Evolutionary conservation across 2,888 invertebrate species (phyloP).

Genomic region (Oithona nana): DNA sequence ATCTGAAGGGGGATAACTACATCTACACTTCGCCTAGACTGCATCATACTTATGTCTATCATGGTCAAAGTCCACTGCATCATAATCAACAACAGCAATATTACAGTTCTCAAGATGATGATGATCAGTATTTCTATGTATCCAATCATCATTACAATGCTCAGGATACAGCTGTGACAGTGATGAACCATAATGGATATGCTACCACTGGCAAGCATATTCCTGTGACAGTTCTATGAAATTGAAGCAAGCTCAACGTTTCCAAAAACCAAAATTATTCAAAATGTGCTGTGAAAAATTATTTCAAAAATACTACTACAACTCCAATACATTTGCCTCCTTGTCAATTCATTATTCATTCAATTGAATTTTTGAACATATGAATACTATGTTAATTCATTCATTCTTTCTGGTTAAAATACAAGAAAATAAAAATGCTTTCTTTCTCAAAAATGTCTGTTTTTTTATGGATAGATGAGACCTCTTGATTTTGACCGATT

Average conservation of each 20-base stretch:
- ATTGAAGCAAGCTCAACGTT: not conserved
- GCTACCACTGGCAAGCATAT: not conserved
- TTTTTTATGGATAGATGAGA: too few relatives aligned
- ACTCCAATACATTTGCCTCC: not conserved
- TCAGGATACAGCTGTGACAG: not conserved
- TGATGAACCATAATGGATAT: not conserved
- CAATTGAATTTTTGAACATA: too few relatives aligned
- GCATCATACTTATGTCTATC: not conserved
- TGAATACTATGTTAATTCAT: too few relatives aligned
- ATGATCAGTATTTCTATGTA: not conserved
- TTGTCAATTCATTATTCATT: too few relatives aligned
- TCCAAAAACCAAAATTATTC: not conserved
- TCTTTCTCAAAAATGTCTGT: too few relatives aligned
- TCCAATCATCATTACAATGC: not conserved
- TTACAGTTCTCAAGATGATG: not conserved
- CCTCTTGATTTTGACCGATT: too few relatives aligned
- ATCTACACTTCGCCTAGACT: not conserved
- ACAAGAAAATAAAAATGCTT: too few relatives aligned
- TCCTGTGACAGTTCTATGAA: not conserved
- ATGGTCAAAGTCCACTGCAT: not conserved
- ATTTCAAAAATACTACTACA: not conserved
- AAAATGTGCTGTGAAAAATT: not conserved
- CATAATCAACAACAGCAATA: not conserved
- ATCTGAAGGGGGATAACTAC: not conserved
- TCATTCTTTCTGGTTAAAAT: too few relatives aligned